Base-by-base conservation (phyloP, 1,140 invertebrate species). In the Heliconius congener region DNA sequence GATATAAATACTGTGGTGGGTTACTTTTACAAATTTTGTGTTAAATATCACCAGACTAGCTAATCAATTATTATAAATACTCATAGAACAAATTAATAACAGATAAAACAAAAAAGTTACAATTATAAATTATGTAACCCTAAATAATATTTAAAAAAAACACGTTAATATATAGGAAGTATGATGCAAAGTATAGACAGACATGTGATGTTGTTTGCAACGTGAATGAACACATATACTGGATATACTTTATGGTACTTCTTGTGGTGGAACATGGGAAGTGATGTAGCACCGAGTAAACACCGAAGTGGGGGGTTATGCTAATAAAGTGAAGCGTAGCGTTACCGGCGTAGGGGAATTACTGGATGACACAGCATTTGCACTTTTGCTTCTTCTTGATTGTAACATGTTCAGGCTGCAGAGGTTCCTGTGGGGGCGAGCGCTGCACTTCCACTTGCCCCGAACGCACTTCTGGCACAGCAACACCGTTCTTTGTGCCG, bases 371-470 rank as follows among this genome's bases (percentile, higher is more conserved):
- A 95, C 98, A 98, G 95, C 97, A 98, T 92, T 97, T 97, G 96
- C 97, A 98, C 95, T 97, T 98, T 92, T 96, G 97, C 94, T 98
- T 98, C 95, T 98, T 98, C 95, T 98, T 98, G 85, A 98, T 96
- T 86, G 97, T 96, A 79, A 98, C 97, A 90, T 97, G 97, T 90
- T 98, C 97, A 34, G 97, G 97, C 90, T 97, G 97, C 84, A 96
- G 96, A 74, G 97, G 96, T 88, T 97, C 97, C 81, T 96, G 96
- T 1, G 97, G 96, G 46, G 96, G 96, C 27, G 96, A 96, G 89
- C 96, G 96, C 85, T 97, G 96, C 19, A 98, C 96, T 85, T 98
- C 97, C 46, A 98, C 97, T 74, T 94, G 94, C 57, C 92, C 93
- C 85, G 93, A 83, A 37, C 86, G 85, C 42, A 87, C 74, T 71